These are phyloP conservation scores for Speoplatyrhinus poulsoni DNA, from an alignment of 2,113 vertebrate species.

Conservation along the genomic window DNA sequence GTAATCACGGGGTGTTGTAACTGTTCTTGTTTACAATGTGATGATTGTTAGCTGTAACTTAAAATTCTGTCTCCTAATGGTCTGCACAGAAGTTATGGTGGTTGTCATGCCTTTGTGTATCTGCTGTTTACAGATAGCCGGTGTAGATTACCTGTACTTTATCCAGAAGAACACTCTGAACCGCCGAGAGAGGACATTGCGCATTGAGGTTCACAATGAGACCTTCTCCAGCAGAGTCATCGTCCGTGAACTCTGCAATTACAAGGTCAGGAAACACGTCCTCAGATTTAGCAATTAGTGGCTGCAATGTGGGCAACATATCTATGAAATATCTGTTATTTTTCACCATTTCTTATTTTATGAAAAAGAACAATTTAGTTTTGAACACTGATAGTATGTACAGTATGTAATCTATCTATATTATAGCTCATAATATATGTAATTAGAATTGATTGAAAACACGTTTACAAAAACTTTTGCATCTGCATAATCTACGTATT, in stretches of 20 bases:
- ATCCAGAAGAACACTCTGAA: slow-evolving; percentile 93
- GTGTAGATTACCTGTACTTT: slow-evolving; percentile 95
- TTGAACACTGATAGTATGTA: too few relatives aligned
- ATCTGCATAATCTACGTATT: too few relatives aligned
- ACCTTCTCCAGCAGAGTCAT: slow-evolving; percentile 91
- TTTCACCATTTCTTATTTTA: too few relatives aligned
- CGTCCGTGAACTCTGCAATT: slow-evolving; percentile 87
- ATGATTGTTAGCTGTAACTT: background rate
- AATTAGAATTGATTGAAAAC: too few relatives aligned
- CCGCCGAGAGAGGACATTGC: slow-evolving; percentile 86
- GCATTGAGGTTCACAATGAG: slow-evolving; percentile 92
- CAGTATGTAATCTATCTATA: too few relatives aligned
- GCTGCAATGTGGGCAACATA: too few relatives aligned
- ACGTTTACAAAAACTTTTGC: too few relatives aligned
- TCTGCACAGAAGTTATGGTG: background rate
- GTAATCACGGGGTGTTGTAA: too few relatives aligned
- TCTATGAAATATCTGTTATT: too few relatives aligned
- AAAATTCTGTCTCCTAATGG: background rate
- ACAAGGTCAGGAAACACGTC: slow-evolving; percentile 80
- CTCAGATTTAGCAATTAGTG: background rate
- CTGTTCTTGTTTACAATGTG: too few relatives aligned
- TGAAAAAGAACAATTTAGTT: too few relatives aligned
- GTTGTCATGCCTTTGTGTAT: background rate
- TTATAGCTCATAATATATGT: too few relatives aligned
- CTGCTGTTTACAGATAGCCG: slow-evolving; percentile 82